These are phyloP conservation scores for Mesochorus sp. DNA, from an alignment of 2,888 invertebrate genomes.

Conservation along the genomic window DNA sequence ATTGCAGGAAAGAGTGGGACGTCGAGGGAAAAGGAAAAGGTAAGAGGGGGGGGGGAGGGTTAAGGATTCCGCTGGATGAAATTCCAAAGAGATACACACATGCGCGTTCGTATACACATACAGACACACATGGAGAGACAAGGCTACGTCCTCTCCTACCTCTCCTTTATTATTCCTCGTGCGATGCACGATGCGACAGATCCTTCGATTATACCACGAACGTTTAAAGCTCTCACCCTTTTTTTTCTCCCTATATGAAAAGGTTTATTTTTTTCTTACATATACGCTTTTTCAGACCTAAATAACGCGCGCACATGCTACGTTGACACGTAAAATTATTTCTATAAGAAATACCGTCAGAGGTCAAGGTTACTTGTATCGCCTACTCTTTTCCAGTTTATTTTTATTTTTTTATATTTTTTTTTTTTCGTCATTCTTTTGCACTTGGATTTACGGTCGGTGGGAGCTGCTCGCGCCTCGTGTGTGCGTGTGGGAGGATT, in stretches of 20 bases:
- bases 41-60: background rate
- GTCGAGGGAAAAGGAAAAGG: background rate
- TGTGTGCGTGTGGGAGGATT: slow-evolving; percentile 33
- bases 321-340: background rate
- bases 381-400: background rate
- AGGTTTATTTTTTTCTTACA: background rate
- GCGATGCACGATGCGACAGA: slow-evolving; percentile 28
- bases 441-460: slow-evolving; percentile 37
- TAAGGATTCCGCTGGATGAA: slow-evolving; percentile 47
- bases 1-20: slow-evolving; percentile 31
- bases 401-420: background rate
- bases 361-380: slow-evolving; percentile 17
- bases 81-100: slow-evolving; percentile 51
- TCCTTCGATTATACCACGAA: slow-evolving; percentile 46
- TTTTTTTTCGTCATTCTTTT: slow-evolving; percentile 8
- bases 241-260: background rate
- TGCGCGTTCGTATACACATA: background rate
- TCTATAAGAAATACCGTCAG: slow-evolving; percentile 3
- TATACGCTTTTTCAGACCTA: background rate
- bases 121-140: slow-evolving; percentile 1
- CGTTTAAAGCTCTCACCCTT: slow-evolving; percentile 31
- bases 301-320: background rate
- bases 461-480: slow-evolving; percentile 21
- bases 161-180: slow-evolving; percentile 24
- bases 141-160: slow-evolving; percentile 38